Evolutionary conservation across 2,113 vertebrate species (phyloP).

Genomic region (Bubo blakistoni): DNA sequence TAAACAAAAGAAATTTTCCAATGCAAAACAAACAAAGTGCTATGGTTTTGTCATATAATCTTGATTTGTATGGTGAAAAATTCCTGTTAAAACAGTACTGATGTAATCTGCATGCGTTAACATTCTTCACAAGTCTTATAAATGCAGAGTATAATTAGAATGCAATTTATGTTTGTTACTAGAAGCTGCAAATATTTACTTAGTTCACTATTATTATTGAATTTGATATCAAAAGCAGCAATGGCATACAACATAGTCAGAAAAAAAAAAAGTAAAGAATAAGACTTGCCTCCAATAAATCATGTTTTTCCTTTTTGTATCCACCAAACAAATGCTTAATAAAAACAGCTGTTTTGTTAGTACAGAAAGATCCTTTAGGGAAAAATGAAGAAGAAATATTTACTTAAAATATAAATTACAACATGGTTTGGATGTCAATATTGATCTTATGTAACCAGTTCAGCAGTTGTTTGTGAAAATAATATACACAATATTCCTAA

Average conservation of each 20-base stretch:
- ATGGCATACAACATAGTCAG: not conserved
- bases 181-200: conserved; percentile 12
- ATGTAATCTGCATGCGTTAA: not conserved
- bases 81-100: not conserved
- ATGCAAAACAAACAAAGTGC: not conserved
- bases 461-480: not conserved
- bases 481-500: not conserved
- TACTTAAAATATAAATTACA: not conserved
- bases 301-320: not conserved
- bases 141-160: not conserved
- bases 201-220: not conserved
- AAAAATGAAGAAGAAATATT: not conserved
- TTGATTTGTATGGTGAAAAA: not conserved
- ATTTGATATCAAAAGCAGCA: not conserved
- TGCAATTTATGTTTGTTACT: not conserved
- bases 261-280: not conserved
- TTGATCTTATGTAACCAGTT: not conserved
- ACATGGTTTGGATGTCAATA: not conserved
- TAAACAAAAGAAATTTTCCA: not conserved
- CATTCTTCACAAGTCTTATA: not conserved
- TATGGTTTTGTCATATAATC: not conserved
- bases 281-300: not conserved
- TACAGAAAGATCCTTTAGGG: not conserved
- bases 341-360: not conserved
- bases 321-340: not conserved